Evolutionary conservation across 2,113 vertebrate genomes (phyloP).

Genomic region (Pardalotus punctatus): DNA sequence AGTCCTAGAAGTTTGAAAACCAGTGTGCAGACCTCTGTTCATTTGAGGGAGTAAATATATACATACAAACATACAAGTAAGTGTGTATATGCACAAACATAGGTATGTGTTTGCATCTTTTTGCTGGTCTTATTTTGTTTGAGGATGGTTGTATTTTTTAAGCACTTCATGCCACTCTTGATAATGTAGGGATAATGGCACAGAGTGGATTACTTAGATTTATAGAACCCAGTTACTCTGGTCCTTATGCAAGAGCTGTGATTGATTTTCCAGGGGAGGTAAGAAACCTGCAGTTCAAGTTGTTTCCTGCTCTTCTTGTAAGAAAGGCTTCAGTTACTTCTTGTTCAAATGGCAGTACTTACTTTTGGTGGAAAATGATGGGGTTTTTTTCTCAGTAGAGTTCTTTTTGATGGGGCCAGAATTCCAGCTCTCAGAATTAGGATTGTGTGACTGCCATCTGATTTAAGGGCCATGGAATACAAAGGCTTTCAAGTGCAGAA

Average conservation of each 20-base stretch:
- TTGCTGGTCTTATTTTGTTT: not conserved
- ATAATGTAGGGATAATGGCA: not conserved
- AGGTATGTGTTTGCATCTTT: not conserved
- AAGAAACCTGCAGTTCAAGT: not conserved
- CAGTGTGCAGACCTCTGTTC: not conserved
- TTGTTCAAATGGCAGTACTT: not conserved
- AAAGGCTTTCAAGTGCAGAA: not conserved
- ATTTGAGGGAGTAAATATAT: not conserved
- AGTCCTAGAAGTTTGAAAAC: not conserved
- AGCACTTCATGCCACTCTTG: not conserved
- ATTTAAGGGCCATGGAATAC: not conserved
- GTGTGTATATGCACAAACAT: no score
- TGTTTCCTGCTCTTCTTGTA: not conserved
- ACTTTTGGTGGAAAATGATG: not conserved
- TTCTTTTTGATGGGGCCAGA: not conserved
- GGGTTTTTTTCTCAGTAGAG: not conserved
- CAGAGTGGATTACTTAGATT: not conserved
- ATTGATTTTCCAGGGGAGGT: not conserved
- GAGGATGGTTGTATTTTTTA: not conserved
- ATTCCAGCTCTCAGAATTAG: not conserved
- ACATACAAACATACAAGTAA: not conserved
- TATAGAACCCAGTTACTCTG: not conserved
- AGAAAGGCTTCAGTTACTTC: not conserved
- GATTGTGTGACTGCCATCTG: not conserved
- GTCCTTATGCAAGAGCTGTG: not conserved